Base-by-base conservation (phyloP, 1,140 invertebrate genomes). In the Bombus consobrinus region DNA sequence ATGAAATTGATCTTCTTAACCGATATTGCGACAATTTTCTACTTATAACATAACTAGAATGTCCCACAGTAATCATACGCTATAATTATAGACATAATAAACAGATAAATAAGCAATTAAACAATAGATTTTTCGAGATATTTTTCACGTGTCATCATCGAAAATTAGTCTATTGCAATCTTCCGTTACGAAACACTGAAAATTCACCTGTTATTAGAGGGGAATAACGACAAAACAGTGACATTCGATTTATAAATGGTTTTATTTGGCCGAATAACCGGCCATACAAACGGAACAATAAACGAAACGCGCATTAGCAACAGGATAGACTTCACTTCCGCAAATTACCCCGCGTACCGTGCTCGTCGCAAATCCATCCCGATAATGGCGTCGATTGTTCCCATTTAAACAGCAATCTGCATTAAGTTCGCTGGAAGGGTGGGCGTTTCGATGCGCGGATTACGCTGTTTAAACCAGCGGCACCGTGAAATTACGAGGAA, bases 321-420 rank as follows among this genome's bases (percentile, higher is more conserved):
- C 34, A n/a, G 73, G 41, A 41, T 43, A 83, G 88, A 89, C 81
- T 79, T 73, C 79, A 22, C 69, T 86, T 59, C 34, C 57, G 62
- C 59, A 53, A 75, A 89, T 76, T 80, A 69, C 43, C 41, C 64
- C 37, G 4, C 41, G n/a, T n/a, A 66, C 25, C 72, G 72, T 64
- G 41, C 81, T 79, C 59, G 37, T 39, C 73, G 74, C 64, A 71
- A 66, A 82, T 66, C 37, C 74, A 59, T 72, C 68, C 69, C 76
- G 68, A 80, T 85, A 85, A 85, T 85, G 69, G 83, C 83, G 77
- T 47, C 83, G 83, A 85, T 85, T 64, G 77, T 85, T 85, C 57
- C 77, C 77, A 53, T 85, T 85, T 80, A 80, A 85, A 71, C 68
- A 80, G 68, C 76, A 72, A 73, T 85, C 76, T 73, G 77, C 76